Percentiles rank a stretch among this genome's conserved stretches.
phyloP scores from a whole-genome alignment of 2,113 vertebrate genomes.

The Zosterops japonicus region DNA sequence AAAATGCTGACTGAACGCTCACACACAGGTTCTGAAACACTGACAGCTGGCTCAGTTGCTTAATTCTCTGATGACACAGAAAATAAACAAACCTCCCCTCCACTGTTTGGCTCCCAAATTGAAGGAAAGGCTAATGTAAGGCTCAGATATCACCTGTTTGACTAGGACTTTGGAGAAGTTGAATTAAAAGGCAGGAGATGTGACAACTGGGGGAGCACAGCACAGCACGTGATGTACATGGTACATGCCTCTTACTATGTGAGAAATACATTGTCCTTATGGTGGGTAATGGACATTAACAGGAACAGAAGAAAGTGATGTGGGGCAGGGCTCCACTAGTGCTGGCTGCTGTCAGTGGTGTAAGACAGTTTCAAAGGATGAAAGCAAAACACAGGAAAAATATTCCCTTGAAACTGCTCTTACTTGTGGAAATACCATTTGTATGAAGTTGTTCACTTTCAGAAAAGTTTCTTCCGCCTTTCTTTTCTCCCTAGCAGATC shows the following conservation, averaged over 20 bases:
- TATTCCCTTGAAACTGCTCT: background rate
- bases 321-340: background rate
- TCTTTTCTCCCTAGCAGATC: background rate
- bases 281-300: background rate
- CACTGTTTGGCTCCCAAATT: background rate
- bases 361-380: background rate
- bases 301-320: background rate
- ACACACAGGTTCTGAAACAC: background rate
- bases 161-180: background rate
- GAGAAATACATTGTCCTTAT: background rate
- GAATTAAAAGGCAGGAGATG: background rate
- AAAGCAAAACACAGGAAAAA: background rate
- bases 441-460: background rate
- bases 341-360: background rate
- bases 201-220: background rate
- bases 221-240: rapidly evolving
- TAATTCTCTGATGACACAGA: background rate
- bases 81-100: background rate
- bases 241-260: background rate
- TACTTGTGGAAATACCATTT: background rate
- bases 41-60: background rate
- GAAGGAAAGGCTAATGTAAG: background rate
- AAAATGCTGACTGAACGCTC: background rate
- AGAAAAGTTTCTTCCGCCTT: background rate
- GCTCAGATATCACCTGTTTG: background rate